Conservation (phyloP, 2,888 invertebrate species). For the Automeris io region DNA sequence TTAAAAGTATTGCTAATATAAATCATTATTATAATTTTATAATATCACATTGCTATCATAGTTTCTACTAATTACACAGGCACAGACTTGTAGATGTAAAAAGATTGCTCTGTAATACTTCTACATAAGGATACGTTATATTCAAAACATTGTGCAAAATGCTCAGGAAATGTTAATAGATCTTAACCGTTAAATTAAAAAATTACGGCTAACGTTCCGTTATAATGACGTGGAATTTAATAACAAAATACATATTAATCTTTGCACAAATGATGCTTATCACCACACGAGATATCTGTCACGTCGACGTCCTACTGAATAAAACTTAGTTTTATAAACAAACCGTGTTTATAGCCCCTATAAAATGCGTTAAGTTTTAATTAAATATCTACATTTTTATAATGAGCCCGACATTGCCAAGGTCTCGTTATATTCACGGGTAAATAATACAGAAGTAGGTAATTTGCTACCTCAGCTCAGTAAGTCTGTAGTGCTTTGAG, state of each 20-base stretch:
- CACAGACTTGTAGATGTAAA: too few species aligned
- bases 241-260: slow-evolving; percentile 22
- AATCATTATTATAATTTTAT: too few species aligned
- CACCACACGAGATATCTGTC: slow-evolving; percentile 39
- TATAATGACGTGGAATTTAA: slow-evolving; percentile 26
- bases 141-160: too few species aligned
- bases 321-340: slow-evolving; percentile 29
- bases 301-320: slow-evolving; percentile 35
- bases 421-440: neutral
- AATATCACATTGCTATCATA: too few species aligned
- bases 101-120: too few species aligned
- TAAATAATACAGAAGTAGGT: neutral
- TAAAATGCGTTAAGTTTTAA: slow-evolving; percentile 30
- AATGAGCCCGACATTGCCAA: slow-evolving; percentile 3
- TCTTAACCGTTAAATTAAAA: too few species aligned
- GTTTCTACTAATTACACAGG: too few species aligned
- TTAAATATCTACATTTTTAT: slow-evolving; percentile 24
- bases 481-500: neutral
- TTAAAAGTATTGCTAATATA: too few species aligned
- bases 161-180: too few species aligned
- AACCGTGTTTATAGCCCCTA: slow-evolving; percentile 29
- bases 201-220: too few species aligned
- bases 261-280: slow-evolving; percentile 24
- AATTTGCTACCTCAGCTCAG: too few species aligned
- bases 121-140: too few species aligned